A percentile compares a stretch with the other conserved stretches of the same genome.
Conservation (phyloP, 2,888 invertebrate species). For the Leistus spinibarbis region DNA sequence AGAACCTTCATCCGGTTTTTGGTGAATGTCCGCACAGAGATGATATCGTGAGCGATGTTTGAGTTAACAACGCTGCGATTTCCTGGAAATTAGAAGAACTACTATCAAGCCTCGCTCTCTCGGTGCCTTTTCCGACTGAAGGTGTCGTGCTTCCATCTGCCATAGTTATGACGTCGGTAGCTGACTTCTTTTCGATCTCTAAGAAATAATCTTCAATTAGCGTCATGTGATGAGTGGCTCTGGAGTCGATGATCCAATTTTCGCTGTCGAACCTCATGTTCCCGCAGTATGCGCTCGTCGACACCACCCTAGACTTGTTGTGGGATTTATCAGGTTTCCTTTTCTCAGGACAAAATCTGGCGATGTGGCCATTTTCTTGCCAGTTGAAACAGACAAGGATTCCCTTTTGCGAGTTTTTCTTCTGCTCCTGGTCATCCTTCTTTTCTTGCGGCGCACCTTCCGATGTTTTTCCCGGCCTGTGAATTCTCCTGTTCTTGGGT, state of each 20-base stretch:
- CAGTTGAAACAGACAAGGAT: not conserved
- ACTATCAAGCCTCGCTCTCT: constrained; percentile 14
- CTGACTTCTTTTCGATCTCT: not conserved
- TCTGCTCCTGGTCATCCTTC: not conserved
- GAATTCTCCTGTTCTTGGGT: too few species aligned
- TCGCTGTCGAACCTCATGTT: not conserved
- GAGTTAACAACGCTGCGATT: not conserved
- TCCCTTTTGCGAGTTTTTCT: not conserved
- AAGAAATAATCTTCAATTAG: constrained; percentile 7
- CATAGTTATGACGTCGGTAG: not conserved
- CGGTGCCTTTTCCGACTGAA: not conserved
- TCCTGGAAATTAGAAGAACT: not conserved
- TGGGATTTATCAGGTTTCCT: not conserved
- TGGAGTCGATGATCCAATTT: constrained; percentile 9
- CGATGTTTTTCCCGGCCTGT: not conserved
- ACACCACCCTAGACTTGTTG: not conserved
- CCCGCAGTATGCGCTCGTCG: not conserved
- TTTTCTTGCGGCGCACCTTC: not conserved
- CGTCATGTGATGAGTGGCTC: constrained; percentile 16
- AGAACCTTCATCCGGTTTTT: not conserved
- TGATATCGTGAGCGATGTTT: not conserved
- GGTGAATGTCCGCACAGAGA: not conserved
- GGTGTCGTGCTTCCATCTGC: too few species aligned
- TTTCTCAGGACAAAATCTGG: not conserved
- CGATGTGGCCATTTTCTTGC: not conserved